Evolutionary conservation across 2,888 invertebrate genomes (phyloP).

Genomic region (Ophonus ardosiacus): DNA sequence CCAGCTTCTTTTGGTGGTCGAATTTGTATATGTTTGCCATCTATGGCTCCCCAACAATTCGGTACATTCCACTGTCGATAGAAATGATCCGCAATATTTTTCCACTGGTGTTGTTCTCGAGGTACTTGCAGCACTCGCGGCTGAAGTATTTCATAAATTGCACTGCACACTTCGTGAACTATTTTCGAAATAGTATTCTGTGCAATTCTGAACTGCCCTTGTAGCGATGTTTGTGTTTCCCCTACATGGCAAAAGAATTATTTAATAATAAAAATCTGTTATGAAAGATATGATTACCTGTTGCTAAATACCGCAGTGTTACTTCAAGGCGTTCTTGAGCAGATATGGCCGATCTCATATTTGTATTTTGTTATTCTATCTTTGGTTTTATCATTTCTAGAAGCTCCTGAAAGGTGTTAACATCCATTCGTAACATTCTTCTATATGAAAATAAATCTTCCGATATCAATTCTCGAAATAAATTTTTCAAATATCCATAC

Average conservation of each 20-base stretch:
- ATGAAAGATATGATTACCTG: too few species aligned
- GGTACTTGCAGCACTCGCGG: slow-evolving; percentile 5
- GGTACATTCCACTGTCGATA: slow-evolving; percentile 67
- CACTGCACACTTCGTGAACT: slow-evolving; percentile 21
- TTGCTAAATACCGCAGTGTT: too few species aligned
- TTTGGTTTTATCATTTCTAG: too few species aligned
- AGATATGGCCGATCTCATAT: too few species aligned
- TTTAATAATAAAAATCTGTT: too few species aligned
- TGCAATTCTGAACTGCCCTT: slow-evolving; percentile 1
- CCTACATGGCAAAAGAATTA: slow-evolving; percentile 1
- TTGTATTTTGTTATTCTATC: too few species aligned
- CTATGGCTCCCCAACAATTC: slow-evolving; percentile 67
- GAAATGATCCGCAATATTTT: slow-evolving; percentile 65
- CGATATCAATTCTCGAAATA: too few species aligned
- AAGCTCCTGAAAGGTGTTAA: too few species aligned
- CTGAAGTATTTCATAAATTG: slow-evolving; percentile 22
- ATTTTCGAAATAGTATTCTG: slow-evolving; percentile 42
- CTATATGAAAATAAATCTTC: too few species aligned
- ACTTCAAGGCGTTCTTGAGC: too few species aligned
- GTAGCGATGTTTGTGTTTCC: slow-evolving; percentile 28
- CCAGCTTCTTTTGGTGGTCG: slow-evolving; percentile 10
- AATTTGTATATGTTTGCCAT: slow-evolving; percentile 66
- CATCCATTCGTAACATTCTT: too few species aligned
- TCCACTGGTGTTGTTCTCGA: background rate
- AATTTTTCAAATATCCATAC: too few species aligned